Base-by-base conservation (phyloP, 2,888 invertebrate genomes). In the Drosophila macrospina region DNA sequence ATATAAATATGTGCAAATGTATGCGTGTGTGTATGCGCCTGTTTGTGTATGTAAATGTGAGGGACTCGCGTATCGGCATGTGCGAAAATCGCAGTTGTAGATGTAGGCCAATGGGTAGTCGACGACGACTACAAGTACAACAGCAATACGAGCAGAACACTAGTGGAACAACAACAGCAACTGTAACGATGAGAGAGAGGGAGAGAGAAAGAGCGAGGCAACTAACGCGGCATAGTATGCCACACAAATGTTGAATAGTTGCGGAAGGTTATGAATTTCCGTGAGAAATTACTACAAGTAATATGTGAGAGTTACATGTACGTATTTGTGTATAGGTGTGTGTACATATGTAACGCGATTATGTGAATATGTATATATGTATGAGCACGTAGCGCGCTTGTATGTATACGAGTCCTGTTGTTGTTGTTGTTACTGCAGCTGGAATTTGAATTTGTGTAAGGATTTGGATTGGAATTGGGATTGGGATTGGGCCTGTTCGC, bases 261-360 rank as follows among this genome's bases (percentile, higher is more conserved):
- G 89, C 81, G 91, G 89, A 90, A 90, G 91, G 89, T 89, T 90
- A 90, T 90, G 90, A 86, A 89, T 86, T 86, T 86, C 89, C 89
- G 89, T 86, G 89, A 86, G 89, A 89, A 88, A 86, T 86, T 89
- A 88, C 89, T 89, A 88, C 87, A 89, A 89, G 81, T 86, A 89
- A 88, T 86, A 86, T 80, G 84, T 69, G 80, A 79, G 82, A 76
- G 79, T 68, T 82, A 69, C 67, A 55, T 68, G 60, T 66, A 57
- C 44, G 57, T 51, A 47, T 45, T 39, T 54, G 10, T 41, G 51
- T 48, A 11, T 45, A 37, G 24, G 39, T 52, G 50, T 42, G 26
- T 34, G 24, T 48, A 4, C 32, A 15, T 28, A 2, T 45, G 45
- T 52, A 26, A 42, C 20, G 42, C 44, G 54, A 54, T 42, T 54